phyloP scores from a whole-genome alignment of 1,140 invertebrate species.

The Bombus polaris region DNA sequence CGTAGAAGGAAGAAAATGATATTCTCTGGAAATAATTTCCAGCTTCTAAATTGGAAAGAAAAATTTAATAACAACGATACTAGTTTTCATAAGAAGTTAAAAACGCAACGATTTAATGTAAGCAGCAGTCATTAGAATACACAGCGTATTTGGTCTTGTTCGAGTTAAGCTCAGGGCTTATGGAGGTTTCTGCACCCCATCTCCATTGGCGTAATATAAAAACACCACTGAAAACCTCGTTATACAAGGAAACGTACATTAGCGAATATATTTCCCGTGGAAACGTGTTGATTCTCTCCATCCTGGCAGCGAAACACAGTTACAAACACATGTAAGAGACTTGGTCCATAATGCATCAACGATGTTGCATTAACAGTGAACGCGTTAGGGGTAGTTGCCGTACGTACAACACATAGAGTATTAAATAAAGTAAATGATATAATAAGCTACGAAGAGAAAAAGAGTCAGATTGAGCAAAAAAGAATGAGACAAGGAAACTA shows the following conservation, averaged over 20 bases:
- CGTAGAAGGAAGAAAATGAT: not conserved
- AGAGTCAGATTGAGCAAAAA: not conserved
- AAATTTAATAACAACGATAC: not conserved
- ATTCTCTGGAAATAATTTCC: not conserved
- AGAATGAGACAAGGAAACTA: not conserved
- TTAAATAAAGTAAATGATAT: conserved; percentile 4
- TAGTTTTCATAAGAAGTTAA: not conserved
- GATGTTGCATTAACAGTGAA: not conserved
- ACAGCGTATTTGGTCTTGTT: not conserved
- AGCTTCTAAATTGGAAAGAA: not conserved
- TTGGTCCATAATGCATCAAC: no score
- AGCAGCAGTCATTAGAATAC: not conserved
- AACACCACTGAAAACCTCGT: not conserved
- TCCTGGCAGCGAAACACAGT: not conserved
- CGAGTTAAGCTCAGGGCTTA: conserved; percentile 3
- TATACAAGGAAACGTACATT: not conserved
- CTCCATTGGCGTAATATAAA: not conserved
- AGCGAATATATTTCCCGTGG: not conserved
- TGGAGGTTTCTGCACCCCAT: not conserved
- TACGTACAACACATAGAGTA: not conserved
- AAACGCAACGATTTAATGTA: not conserved
- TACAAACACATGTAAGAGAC: not conserved
- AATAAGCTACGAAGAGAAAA: not conserved
- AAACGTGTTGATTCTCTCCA: not conserved
- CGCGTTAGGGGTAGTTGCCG: not conserved